Evolutionary conservation across 2,888 invertebrate genomes (phyloP), one percentile per base, ranked within the genome.

Genomic region (Macrosiphum euphorbiae): DNA sequence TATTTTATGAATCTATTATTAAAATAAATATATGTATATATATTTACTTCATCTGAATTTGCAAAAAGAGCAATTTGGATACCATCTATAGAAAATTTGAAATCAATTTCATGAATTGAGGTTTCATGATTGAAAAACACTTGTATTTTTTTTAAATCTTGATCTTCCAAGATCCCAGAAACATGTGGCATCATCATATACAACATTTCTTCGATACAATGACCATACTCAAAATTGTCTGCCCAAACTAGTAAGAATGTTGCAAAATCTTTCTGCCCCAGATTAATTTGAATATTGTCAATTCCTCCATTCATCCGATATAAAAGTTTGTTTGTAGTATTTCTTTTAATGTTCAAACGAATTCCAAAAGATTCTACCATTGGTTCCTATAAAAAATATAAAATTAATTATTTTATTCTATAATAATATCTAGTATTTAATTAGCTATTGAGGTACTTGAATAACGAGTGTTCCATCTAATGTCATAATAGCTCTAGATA

Each of bases 321-420:
- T 86, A 97, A 95, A 95, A 96, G 95, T 85, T 96, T 95, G 84
- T 92, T 94, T 24, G 95, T 96, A 16, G 97, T 96, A 94, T 96
- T 96, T 89, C 98, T 96, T 95, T 98, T 98, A 91, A 98, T 96
- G 95, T 98, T 98, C 94, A 98, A 96, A 94, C 97, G 97, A 84
- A 98, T 96, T 90, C 97, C 97, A 50, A 98, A 96, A 0, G 98
- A 97, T 95, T 98, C 98, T 24, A 98, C 96, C 84, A 98, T 97
- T 3, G 97, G 97, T 96, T 98, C 98, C 97, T 97, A 95, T 52
- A 95, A 67, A 3, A 90, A 35, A 88, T 55, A 92, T 67, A 52
- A 88, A 88, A 87, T n/a, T 47, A n/a, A 85, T 58, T 28, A 13
- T 86, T 58, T 20, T 16, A 47, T 35, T 86, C 3, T 86, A 52